These are phyloP conservation scores for Shinisaurus crocodilurus DNA, from an alignment of 2,113 vertebrate genomes.

Conservation along the genomic window DNA sequence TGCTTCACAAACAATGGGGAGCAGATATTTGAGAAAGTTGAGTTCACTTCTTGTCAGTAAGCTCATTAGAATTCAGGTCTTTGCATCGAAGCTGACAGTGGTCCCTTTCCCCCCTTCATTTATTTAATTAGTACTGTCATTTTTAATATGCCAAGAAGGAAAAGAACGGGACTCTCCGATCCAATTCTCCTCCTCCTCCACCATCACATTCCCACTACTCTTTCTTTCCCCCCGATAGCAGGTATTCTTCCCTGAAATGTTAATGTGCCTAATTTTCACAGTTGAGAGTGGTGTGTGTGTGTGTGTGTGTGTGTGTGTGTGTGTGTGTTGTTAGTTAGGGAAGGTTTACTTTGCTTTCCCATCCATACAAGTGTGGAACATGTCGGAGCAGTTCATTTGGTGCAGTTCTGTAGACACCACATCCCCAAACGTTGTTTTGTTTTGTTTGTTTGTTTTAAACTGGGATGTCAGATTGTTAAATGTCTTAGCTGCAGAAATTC, in stretches of 20 bases:
- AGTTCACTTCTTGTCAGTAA: constrained; percentile 41
- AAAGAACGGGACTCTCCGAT: constrained; percentile 62
- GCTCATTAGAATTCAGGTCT: constrained; percentile 68
- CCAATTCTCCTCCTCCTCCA: not conserved
- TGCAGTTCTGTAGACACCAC: constrained; percentile 47
- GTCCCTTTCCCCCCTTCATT: constrained; percentile 29
- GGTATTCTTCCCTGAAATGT: constrained; percentile 40
- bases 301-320: too few species aligned
- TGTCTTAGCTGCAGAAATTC: constrained; percentile 58
- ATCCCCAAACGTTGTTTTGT: constrained; percentile 48
- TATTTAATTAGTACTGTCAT: constrained; percentile 67
- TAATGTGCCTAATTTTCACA: constrained; percentile 47
- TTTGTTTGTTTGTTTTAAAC: not conserved
- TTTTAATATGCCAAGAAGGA: constrained; percentile 72
- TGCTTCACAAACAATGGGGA: not conserved
- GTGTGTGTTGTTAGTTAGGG: not conserved
- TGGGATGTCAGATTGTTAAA: constrained; percentile 73
- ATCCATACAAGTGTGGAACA: not conserved
- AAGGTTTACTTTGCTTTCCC: not conserved
- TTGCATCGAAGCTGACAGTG: constrained; percentile 35
- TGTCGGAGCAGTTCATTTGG: constrained; percentile 30
- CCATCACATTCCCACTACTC: not conserved
- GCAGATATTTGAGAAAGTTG: constrained; percentile 17
- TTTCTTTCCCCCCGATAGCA: constrained; percentile 12
- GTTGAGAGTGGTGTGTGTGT: not conserved